phyloP scores from a whole-genome alignment of 2,888 invertebrate genomes.

The Branchipolynoe longqiensis region DNA sequence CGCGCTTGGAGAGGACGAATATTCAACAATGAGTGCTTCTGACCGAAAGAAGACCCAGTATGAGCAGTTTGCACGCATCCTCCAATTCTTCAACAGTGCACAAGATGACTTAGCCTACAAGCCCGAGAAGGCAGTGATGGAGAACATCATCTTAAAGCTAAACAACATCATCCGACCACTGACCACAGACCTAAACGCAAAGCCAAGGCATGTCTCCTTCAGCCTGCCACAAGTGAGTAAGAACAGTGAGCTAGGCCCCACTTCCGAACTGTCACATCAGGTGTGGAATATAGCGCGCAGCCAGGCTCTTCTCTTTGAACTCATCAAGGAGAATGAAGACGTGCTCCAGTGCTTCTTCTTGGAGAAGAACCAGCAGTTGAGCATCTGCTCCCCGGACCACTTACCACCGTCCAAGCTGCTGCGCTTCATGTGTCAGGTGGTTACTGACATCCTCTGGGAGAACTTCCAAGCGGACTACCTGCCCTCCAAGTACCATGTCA shows the following conservation, averaged over 20 bases:
- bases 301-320: not conserved
- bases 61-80: not conserved
- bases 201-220: constrained; percentile 14
- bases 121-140: not conserved
- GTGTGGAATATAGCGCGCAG: constrained; percentile 1
- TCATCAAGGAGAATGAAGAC: constrained; percentile 26
- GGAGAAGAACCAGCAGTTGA: not conserved
- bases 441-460: constrained; percentile 8
- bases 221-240: not conserved
- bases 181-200: no score
- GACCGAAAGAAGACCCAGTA: not conserved
- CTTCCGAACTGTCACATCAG: not conserved
- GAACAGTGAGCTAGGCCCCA: not conserved
- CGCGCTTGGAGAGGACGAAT: constrained; percentile 30
- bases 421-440: not conserved
- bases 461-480: constrained; percentile 16
- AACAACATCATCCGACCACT: no score
- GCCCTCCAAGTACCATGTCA: not conserved
- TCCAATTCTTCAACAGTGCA: constrained; percentile 18
- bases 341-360: constrained; percentile 15
- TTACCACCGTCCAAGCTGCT: not conserved
- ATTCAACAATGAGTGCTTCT: not conserved
- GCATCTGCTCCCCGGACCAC: constrained; percentile 9
- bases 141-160: not conserved
- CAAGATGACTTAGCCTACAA: not conserved